phyloP scores from a whole-genome alignment of 2,113 vertebrate genomes.

The Brachyhypopomus occidentalis region DNA sequence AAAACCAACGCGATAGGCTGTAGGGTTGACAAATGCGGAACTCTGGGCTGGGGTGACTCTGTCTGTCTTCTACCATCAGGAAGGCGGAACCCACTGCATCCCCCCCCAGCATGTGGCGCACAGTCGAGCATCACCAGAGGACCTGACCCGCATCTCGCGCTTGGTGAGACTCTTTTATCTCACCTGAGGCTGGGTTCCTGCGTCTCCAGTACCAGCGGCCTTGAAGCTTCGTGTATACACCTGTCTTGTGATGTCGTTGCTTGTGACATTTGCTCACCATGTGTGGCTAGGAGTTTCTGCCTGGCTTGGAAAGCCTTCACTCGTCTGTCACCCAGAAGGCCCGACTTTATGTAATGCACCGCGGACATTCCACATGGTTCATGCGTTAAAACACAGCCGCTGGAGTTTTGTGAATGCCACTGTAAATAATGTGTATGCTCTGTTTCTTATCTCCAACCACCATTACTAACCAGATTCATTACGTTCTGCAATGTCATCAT shows the following conservation, averaged over 20 bases:
- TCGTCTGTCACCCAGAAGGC: conserved; percentile 22
- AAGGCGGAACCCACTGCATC: conserved; percentile 56
- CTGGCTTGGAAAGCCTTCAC: background rate
- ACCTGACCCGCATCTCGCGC: conserved; percentile 68
- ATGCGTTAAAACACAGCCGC: conserved; percentile 24
- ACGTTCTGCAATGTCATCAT: conserved; percentile 33
- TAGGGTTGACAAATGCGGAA: background rate
- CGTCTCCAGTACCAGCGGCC: background rate
- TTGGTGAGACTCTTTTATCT: conserved; percentile 65
- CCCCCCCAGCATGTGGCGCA: conserved; percentile 51
- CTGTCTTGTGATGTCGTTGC: conserved; percentile 28
- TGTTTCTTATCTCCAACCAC: conserved; percentile 19
- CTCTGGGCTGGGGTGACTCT: background rate
- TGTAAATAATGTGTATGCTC: conserved; percentile 25
- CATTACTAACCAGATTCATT: conserved; percentile 36
- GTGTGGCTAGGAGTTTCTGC: conserved; percentile 22
- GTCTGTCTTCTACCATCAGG: conserved; percentile 46
- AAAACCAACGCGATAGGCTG: background rate
- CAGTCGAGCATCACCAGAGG: conserved; percentile 66
- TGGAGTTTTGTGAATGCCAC: conserved; percentile 31
- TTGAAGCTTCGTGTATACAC: background rate
- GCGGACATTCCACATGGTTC: conserved; percentile 29
- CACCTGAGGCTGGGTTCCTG: background rate
- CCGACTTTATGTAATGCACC: conserved; percentile 38
- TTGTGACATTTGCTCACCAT: conserved; percentile 15